A percentile compares a stretch with the other conserved stretches of the same genome.
These are phyloP conservation scores for Drosophila orena DNA, from an alignment of 1,140 invertebrate genomes.

Conservation along the genomic window DNA sequence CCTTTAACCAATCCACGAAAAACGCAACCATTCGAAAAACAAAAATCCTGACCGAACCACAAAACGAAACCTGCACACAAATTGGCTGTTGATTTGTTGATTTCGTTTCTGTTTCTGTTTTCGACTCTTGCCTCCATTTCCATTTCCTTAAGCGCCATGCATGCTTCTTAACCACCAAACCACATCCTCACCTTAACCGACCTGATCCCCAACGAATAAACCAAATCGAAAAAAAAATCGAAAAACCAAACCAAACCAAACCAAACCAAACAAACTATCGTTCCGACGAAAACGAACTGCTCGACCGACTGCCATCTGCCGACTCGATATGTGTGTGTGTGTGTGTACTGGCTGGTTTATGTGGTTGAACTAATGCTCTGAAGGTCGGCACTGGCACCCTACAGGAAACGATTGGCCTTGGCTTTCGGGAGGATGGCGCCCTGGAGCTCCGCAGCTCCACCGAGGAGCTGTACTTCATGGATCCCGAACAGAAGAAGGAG, in stretches of 20 bases:
- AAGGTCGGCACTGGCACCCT: conserved; percentile 85
- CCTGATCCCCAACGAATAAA: conserved; percentile 20
- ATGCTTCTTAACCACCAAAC: conserved; percentile 6
- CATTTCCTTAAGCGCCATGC: conserved; percentile 16
- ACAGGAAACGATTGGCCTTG: conserved; percentile 85
- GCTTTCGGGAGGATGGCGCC: conserved; percentile 91
- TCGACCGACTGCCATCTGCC: conserved; percentile 15
- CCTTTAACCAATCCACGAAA: not conserved
- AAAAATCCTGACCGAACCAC: conserved; percentile 10
- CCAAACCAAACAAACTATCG: conserved; percentile 23
- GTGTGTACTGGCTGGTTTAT: conserved; percentile 71
- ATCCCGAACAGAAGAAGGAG: conserved; percentile 87
- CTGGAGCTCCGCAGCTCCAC: conserved; percentile 93
- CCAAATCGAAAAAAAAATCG: conserved; percentile 11
- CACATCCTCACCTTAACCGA: conserved; percentile 15
- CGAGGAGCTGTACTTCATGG: conserved; percentile 92
- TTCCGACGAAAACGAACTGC: conserved; percentile 26
- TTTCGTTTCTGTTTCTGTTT: conserved; percentile 49
- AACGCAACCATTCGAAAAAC: not conserved
- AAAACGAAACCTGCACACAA: conserved; percentile 45
- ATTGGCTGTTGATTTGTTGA: conserved; percentile 80
- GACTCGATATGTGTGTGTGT: conserved; percentile 35
- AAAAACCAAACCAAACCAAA: conserved; percentile 6
- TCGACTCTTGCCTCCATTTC: conserved; percentile 34
- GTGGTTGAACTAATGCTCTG: conserved; percentile 74